These are phyloP conservation scores for Phortica magna DNA, from an alignment of 2,888 invertebrate species.

Conservation along the genomic window DNA sequence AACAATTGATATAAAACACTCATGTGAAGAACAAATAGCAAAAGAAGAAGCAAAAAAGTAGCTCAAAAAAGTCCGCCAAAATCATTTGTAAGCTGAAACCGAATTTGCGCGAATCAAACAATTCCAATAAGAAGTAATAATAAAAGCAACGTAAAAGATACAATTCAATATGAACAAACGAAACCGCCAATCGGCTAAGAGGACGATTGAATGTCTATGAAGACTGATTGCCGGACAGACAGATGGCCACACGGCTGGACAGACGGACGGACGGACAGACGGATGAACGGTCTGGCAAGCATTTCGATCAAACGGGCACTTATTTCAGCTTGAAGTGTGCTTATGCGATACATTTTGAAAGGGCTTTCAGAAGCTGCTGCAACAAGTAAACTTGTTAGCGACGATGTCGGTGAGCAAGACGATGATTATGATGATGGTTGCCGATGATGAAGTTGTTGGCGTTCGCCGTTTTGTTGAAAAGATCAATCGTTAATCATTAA, in stretches of 20 bases:
- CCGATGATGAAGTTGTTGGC: not conserved
- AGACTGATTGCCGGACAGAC: not conserved
- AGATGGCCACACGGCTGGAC: not conserved
- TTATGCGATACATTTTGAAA: not conserved
- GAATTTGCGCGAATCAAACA: not conserved
- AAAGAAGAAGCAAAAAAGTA: too few relatives aligned
- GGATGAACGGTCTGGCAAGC: not conserved
- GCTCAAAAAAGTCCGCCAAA: too few relatives aligned
- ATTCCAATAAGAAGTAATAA: not conserved
- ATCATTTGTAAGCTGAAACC: too few relatives aligned
- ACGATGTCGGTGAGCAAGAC: not conserved
- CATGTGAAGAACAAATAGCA: too few relatives aligned
- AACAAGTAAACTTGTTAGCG: not conserved
- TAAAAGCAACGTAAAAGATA: not conserved
- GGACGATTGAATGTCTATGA: too few relatives aligned
- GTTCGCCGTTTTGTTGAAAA: not conserved
- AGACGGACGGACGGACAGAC: not conserved
- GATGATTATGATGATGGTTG: not conserved
- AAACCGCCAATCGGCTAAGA: not conserved
- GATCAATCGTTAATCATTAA: not conserved
- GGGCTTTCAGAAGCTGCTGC: constrained; percentile 2
- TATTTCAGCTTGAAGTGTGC: not conserved
- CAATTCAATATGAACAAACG: not conserved
- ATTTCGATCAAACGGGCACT: not conserved
- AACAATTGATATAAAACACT: too few relatives aligned